These are phyloP conservation scores for Phyllotreta cruciferae DNA, from an alignment of 2,888 invertebrate species.

Conservation along the genomic window DNA sequence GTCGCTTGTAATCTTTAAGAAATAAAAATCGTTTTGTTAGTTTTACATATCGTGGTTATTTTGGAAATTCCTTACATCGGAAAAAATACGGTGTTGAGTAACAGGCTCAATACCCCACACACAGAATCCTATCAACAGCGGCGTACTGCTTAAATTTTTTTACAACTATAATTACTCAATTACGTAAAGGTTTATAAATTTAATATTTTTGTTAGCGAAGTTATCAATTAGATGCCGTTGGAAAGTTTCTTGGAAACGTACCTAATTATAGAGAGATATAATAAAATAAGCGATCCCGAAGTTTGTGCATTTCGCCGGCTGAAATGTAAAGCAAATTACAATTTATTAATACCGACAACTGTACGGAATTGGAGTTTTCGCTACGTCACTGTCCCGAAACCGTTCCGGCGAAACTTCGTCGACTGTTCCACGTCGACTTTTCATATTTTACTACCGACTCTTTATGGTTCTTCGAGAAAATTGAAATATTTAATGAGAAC, in stretches of 20 bases:
- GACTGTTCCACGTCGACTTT: slow-evolving; percentile 45
- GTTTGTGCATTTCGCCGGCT: slow-evolving; percentile 7
- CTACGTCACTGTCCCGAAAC: slow-evolving; percentile 20
- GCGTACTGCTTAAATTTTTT: slow-evolving; percentile 8
- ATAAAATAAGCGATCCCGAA: background rate
- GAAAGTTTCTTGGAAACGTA: background rate
- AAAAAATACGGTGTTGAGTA: too few species aligned
- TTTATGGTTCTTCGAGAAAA: slow-evolving; percentile 52
- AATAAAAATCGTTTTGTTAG: too few species aligned
- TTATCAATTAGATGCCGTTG: background rate
- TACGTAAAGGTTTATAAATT: background rate
- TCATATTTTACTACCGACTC: slow-evolving; percentile 49
- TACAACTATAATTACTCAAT: background rate
- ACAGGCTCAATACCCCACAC: too few species aligned
- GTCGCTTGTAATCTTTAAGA: too few species aligned
- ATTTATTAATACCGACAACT: slow-evolving; percentile 13
- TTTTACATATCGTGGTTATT: too few species aligned
- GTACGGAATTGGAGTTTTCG: slow-evolving; percentile 9
- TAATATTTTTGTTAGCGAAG: background rate
- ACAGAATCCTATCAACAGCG: slow-evolving; percentile 31
- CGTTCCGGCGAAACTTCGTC: slow-evolving; percentile 26
- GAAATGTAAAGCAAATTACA: slow-evolving; percentile 13
- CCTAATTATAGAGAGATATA: too few species aligned
- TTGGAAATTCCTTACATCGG: too few species aligned
- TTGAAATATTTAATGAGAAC: slow-evolving; percentile 53